Evolutionary conservation across 2,797 vertebrate species (phyloP), one percentile per base, ranked within the genome.

Genomic region (Urocyon cinereoargenteus): DNA sequence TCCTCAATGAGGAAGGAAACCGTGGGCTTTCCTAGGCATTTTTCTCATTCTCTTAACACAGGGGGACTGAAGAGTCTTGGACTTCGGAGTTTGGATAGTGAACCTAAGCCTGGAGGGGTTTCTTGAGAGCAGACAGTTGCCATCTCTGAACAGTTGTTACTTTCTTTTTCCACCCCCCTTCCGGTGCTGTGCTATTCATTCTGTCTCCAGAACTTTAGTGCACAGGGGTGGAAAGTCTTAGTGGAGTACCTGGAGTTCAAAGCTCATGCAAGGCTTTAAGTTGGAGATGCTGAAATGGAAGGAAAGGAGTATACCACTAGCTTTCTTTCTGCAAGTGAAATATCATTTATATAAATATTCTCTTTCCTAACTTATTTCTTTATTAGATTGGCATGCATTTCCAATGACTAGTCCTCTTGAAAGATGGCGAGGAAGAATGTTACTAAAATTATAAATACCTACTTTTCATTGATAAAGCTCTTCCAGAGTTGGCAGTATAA

Each of bases 21-120:
- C 0, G 31, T 95, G 93, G 93, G 84, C 90, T 96, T 97, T 77
- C 87, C 81, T 92, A 18, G 62, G 36, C 84, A 55, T 85, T 91
- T 85, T 90, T 84, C 84, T 97, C 53, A 51, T 59, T 84, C 90
- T 95, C 57, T 93, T 73, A 89, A 83, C 53, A 57, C 34, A 21
- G 64, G 81, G 34, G 57, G 36, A 62, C 78, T 61, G 62, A 73
- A 45, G 51, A 66, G 34, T 85, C 28, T 97, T 93, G 86, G 92
- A 89, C 55, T 92, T 96, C 36, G 66, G 87, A 86, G 77, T 73
- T 93, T 93, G 70, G 61, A 90, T 45, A 88, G 77, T 36, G 93
- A 95, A 40, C 49, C 15, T 36, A 72, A 78, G 34, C 40, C 68
- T 53, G 78, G 77, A 96, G 82, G 34, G 36, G 19, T 86, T 96